Conservation (phyloP, 1,140 invertebrate genomes). For the Andricus grossulariae region DNA sequence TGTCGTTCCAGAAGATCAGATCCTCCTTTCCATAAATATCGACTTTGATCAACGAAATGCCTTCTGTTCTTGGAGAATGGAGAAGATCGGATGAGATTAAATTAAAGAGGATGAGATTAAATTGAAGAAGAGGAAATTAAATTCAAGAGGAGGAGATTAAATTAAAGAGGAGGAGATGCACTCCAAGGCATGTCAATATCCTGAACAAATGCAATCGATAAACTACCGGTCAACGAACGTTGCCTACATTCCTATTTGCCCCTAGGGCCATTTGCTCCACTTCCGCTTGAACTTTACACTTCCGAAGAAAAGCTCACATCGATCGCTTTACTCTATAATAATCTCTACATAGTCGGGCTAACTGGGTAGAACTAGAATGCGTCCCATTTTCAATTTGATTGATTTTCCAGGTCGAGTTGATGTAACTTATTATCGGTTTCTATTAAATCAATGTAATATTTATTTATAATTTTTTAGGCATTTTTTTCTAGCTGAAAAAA, state of each 20-base stretch:
- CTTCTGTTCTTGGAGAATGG: neutral
- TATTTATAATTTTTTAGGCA: too few relatives aligned
- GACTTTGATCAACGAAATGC: slow-evolving; percentile 7
- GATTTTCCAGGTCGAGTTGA: neutral
- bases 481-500: too few relatives aligned
- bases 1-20: slow-evolving; percentile 13
- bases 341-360: too few relatives aligned
- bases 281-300: slow-evolving; percentile 6
- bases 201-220: slow-evolving; percentile 22
- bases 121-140: too few relatives aligned
- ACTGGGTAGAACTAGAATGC: too few relatives aligned
- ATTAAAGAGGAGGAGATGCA: slow-evolving; percentile 20
- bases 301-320: slow-evolving; percentile 2
- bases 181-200: slow-evolving; percentile 8
- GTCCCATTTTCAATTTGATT: neutral
- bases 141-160: too few relatives aligned
- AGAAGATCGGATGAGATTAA: too few relatives aligned
- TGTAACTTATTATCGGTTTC: too few relatives aligned
- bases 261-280: slow-evolving; percentile 6
- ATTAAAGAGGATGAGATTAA: slow-evolving; percentile 18
- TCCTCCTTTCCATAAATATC: slow-evolving; percentile 4
- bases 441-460: too few relatives aligned
- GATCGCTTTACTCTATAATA: neutral
- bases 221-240: slow-evolving; percentile 26
- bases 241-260: slow-evolving; percentile 22